phyloP scores from a whole-genome alignment of 2,888 invertebrate genomes.

The Folsomia manolachei region DNA sequence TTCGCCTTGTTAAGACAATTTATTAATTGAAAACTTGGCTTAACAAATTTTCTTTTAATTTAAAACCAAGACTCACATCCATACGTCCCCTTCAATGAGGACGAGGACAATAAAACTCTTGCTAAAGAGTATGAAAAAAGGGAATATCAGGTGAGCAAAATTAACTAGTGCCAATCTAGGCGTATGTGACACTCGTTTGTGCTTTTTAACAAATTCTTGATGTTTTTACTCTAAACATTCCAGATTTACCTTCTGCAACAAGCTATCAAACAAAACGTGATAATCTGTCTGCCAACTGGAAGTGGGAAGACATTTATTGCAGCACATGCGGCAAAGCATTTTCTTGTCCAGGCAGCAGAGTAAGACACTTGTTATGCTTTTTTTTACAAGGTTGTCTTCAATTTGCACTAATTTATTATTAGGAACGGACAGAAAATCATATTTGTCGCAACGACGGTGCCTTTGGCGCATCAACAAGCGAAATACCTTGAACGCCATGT shows the following conservation, averaged over 20 bases:
- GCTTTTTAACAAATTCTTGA: no score
- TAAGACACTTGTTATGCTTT: not conserved
- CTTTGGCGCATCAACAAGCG: conserved; percentile 1
- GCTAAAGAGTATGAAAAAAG: no score
- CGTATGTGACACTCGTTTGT: no score
- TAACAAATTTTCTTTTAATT: no score
- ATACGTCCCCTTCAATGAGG: no score
- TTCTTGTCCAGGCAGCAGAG: not conserved
- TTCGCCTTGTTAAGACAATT: no score
- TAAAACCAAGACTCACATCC: no score
- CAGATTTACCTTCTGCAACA: not conserved
- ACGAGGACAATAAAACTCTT: no score
- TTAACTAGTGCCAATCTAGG: no score
- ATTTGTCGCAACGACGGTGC: conserved; percentile 4
- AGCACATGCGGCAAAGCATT: not conserved
- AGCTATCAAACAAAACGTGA: not conserved
- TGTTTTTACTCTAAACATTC: no score
- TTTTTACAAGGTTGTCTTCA: not conserved
- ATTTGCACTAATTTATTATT: not conserved
- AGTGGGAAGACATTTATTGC: conserved; percentile 2
- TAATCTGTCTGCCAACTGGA: not conserved
- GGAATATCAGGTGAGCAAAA: no score
- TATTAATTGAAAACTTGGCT: no score
- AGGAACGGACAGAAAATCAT: not conserved
- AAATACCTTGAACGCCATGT: not conserved